phyloP scores from a whole-genome alignment of 1,140 invertebrate genomes.

The Eumaeus atala region DNA sequence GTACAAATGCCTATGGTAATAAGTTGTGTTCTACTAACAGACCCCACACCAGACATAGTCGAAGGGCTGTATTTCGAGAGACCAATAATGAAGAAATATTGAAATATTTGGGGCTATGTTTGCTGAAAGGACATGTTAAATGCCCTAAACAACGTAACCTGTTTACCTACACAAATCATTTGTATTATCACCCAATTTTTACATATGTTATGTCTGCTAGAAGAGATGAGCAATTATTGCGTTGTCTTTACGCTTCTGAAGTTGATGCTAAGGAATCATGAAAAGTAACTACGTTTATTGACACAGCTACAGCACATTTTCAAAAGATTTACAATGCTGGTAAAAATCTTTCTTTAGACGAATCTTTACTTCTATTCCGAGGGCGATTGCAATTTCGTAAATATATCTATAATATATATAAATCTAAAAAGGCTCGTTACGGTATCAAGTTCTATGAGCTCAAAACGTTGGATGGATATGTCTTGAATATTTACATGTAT shows the following conservation, averaged over 20 bases:
- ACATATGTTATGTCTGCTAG: constrained; percentile 27
- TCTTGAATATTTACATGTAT: constrained; percentile 39
- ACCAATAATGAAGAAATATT: too few species aligned
- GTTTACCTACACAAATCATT: constrained; percentile 28
- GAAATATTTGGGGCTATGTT: too few species aligned
- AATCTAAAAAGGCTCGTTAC: constrained; percentile 42
- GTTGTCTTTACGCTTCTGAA: constrained; percentile 20
- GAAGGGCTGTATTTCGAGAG: too few species aligned
- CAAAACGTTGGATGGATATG: constrained; percentile 37
- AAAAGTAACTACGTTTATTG: constrained; percentile 20
- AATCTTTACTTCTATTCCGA: constrained; percentile 33
- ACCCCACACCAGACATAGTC: too few species aligned
- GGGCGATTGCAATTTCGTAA: constrained; percentile 45
- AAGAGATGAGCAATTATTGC: constrained; percentile 31
- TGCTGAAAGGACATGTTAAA: constrained; percentile 31
- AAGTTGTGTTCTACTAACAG: too few species aligned
- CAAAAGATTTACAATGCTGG: constrained; percentile 17
- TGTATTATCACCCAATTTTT: constrained; percentile 34
- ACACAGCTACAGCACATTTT: constrained; percentile 19
- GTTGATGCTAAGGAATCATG: constrained; percentile 19
- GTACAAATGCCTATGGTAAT: too few species aligned
- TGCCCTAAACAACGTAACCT: constrained; percentile 30
- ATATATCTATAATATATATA: too few species aligned
- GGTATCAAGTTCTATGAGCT: constrained; percentile 53
- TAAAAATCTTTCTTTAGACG: constrained; percentile 19